Conservation (phyloP, 2,888 invertebrate genomes). For the Piscicola geometra region DNA sequence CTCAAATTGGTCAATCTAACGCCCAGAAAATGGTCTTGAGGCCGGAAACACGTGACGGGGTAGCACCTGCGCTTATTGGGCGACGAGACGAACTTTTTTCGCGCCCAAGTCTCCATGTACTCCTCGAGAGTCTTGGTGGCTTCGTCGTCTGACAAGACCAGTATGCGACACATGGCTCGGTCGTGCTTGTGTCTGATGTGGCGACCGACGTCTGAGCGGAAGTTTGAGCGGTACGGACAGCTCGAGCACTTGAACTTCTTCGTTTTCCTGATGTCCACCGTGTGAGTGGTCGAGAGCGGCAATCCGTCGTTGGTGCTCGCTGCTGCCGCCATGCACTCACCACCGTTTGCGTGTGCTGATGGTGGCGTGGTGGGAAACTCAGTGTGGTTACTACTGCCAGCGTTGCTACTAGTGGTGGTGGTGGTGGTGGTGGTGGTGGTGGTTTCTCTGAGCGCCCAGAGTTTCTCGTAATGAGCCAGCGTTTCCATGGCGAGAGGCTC, state of each 20-base stretch:
- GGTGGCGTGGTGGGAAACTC: too few species aligned
- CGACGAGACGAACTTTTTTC: slow-evolving; percentile 42
- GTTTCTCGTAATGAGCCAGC: slow-evolving; percentile 42
- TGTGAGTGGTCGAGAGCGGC: slow-evolving; percentile 22
- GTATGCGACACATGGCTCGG: slow-evolving; percentile 27
- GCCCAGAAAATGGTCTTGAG: too few species aligned
- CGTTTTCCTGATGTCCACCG: slow-evolving; percentile 35
- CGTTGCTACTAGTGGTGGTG: background rate
- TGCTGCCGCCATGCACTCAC: background rate
- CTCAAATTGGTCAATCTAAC: too few species aligned
- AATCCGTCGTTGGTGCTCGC: background rate
- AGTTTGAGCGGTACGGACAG: slow-evolving; percentile 68
- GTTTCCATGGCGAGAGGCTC: slow-evolving; percentile 51
- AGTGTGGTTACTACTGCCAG: too few species aligned
- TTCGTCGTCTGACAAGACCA: slow-evolving; percentile 32
- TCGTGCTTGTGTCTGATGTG: slow-evolving; percentile 68
- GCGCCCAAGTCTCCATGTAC: slow-evolving; percentile 44
- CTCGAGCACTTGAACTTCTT: slow-evolving; percentile 42
- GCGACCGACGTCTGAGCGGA: slow-evolving; percentile 94
- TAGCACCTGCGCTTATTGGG: slow-evolving; percentile 37
- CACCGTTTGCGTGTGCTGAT: too few species aligned
- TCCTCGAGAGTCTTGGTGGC: slow-evolving; percentile 44
- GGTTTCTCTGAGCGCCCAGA: too few species aligned
- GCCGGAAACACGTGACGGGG: too few species aligned
- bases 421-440: background rate